These are phyloP conservation scores for Neopelma chrysocephalum DNA, from an alignment of 2,797 vertebrate species.

Conservation along the genomic window DNA sequence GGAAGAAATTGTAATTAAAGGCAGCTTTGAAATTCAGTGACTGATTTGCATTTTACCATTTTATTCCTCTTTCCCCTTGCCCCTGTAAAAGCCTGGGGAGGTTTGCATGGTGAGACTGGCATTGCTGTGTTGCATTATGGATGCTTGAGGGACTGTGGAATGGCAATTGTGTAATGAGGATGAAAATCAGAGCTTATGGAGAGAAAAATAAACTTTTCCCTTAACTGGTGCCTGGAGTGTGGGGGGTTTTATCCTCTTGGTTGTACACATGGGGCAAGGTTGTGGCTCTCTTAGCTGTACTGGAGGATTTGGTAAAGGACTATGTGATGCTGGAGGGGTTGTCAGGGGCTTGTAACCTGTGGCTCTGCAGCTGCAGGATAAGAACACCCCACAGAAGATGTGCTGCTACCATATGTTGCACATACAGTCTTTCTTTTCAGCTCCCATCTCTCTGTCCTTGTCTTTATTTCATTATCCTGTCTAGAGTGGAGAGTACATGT, in stretches of 20 bases:
- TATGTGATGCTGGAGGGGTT: not conserved
- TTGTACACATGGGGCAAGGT: accelerated
- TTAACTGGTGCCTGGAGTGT: accelerated
- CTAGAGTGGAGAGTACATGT: not conserved
- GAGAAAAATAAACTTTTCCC: not conserved
- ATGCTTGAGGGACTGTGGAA: not conserved
- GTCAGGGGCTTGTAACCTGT: not conserved
- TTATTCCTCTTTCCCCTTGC: not conserved
- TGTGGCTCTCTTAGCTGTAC: not conserved
- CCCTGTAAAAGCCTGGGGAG: not conserved
- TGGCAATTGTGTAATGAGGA: slow-evolving; percentile 18
- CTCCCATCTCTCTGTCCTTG: not conserved
- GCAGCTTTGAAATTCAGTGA: slow-evolving; percentile 35
- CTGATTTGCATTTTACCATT: slow-evolving; percentile 40
- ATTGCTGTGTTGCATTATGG: not conserved
- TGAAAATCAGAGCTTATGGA: slow-evolving; percentile 5
- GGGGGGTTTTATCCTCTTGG: not conserved
- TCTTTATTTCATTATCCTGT: not conserved
- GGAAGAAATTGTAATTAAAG: slow-evolving; percentile 52
- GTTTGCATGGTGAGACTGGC: not conserved
- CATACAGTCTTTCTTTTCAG: not conserved
- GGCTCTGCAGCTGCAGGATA: not conserved
- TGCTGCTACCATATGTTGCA: not conserved
- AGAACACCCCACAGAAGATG: not conserved
- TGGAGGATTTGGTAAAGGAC: not conserved